Base-by-base conservation (phyloP, 2,888 invertebrate genomes). In the Lapara coniferarum region DNA sequence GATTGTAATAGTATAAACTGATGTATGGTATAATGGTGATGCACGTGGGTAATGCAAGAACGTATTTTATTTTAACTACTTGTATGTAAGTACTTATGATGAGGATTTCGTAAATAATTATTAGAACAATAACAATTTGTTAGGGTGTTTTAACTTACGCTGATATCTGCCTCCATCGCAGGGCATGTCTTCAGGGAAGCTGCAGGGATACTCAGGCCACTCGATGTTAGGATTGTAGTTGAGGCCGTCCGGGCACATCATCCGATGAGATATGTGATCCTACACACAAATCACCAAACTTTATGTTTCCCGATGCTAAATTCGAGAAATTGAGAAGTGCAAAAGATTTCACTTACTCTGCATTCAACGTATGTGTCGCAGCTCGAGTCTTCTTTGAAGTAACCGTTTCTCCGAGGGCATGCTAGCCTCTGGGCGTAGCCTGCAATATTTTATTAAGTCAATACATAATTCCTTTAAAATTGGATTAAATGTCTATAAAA, bases 211-310 rank as follows among this genome's bases (percentile, higher is more conserved):
- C 19, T 94, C 93, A 16, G 95, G 95, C 80, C 94, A 93, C 6
- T 94, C 90, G 0, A 94, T 92, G 10, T 95, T 95, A 1, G 96
- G 95, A 81, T 97, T 96, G 88, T 96, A 97, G 55, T 96, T 92
- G 25, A 97, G 92, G 10, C 97, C 97, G 80, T 97, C 97, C 0
- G 97, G 96, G 77, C 97, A 98, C 8, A 95, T 81, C 83, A 95
- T 95, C 79, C 96, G 94, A 77, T 95, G 94, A 0, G 95, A 93
- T 0, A 95, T 90, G 44, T 96, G 97, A 75, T 97, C 95, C 82
- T 86, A 73, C 30, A 55, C 1, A 58, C n/a, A 14, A 46, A 37
- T 58, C 25, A 95, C 75, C 96, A 96, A 7, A 56, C 16, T 2
- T 51, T 37, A 46, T 19, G n/a, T 52, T n/a, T 19, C 12, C 19